These are phyloP conservation scores for Diuraphis noxia DNA, from an alignment of 1,140 invertebrate species.

Conservation along the genomic window DNA sequence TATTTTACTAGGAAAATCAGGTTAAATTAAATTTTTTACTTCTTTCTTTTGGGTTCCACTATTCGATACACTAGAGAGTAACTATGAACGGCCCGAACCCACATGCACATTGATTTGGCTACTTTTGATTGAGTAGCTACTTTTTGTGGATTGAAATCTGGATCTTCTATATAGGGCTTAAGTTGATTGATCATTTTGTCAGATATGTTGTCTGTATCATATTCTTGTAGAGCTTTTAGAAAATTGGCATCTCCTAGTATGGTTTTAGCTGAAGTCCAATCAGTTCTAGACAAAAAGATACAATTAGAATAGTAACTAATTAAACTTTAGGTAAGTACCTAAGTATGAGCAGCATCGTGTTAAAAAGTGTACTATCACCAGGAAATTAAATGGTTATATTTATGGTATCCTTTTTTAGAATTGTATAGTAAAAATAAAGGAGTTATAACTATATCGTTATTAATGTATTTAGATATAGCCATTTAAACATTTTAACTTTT, in stretches of 20 bases:
- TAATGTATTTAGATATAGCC: background rate
- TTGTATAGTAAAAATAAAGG: background rate
- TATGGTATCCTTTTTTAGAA: background rate
- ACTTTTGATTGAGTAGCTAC: constrained; percentile 79
- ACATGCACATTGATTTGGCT: constrained; percentile 86
- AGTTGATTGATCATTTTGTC: constrained; percentile 79
- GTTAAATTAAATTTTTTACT: constrained; percentile 66
- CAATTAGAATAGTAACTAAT: constrained; percentile 51
- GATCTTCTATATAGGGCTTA: constrained; percentile 79
- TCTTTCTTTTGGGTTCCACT: constrained; percentile 82
- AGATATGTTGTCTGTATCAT: constrained; percentile 84
- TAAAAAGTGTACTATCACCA: background rate
- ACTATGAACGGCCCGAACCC: constrained; percentile 85
- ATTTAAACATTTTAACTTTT: background rate
- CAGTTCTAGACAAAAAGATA: constrained; percentile 60
- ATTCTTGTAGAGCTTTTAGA: constrained; percentile 79
- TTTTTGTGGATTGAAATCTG: constrained; percentile 73
- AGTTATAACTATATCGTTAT: background rate
- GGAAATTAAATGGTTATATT: no score
- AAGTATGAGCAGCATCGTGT: background rate
- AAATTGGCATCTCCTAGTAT: constrained; percentile 82
- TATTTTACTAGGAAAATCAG: no score
- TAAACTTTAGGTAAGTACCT: background rate
- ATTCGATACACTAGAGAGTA: constrained; percentile 82
- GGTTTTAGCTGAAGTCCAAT: constrained; percentile 82